Evolutionary conservation across 1,140 invertebrate genomes (phyloP).

Genomic region (Lineus longissimus): DNA sequence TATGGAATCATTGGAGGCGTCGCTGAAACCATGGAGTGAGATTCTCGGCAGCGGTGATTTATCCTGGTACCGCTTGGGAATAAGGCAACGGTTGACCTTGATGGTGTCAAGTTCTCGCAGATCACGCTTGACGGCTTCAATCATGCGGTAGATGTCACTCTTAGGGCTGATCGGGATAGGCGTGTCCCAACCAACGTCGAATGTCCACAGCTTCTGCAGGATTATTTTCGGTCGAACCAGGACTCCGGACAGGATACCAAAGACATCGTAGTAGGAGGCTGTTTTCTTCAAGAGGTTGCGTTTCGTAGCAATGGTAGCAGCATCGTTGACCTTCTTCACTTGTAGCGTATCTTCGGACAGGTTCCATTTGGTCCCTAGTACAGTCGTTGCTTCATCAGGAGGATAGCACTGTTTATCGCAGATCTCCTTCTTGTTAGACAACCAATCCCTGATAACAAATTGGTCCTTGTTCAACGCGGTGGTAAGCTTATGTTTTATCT

Average conservation of each 20-base stretch:
- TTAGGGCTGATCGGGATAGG: no score
- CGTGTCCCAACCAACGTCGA: not conserved
- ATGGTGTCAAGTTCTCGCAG: not conserved
- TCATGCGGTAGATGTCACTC: not conserved
- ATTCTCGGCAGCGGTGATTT: not conserved
- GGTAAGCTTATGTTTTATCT: not conserved
- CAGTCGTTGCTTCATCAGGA: not conserved
- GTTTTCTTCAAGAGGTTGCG: not conserved
- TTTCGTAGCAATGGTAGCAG: not conserved
- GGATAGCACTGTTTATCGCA: not conserved
- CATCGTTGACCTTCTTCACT: not conserved
- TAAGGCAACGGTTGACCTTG: not conserved
- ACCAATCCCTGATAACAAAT: not conserved
- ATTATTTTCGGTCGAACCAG: not conserved
- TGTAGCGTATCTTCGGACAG: not conserved
- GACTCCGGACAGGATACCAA: not conserved
- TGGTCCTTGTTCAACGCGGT: not conserved
- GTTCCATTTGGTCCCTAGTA: not conserved
- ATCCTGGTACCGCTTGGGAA: not conserved
- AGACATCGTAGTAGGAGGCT: slow-evolving; percentile 2
- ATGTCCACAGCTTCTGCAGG: not conserved
- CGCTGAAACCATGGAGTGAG: not conserved
- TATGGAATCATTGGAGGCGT: not conserved
- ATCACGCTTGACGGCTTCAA: not conserved
- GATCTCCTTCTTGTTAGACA: not conserved